Conservation (phyloP, 2,888 invertebrate genomes). For the Pycnomerus fuliginosus region DNA sequence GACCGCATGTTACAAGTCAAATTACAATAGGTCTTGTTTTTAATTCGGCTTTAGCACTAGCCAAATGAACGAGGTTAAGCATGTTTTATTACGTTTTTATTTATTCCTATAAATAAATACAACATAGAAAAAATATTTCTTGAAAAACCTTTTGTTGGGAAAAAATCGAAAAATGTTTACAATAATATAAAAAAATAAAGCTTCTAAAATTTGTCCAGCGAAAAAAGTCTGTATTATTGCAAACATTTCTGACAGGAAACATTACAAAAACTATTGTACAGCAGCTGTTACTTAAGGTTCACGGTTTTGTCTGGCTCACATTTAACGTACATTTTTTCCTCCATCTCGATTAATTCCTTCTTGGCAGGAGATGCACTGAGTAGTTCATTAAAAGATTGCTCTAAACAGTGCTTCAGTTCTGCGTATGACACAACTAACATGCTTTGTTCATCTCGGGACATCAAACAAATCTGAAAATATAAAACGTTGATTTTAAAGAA, state of each 20-base stretch:
- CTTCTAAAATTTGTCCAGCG: slow-evolving; percentile 9
- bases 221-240: slow-evolving; percentile 21
- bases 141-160: slow-evolving; percentile 21
- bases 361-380: slow-evolving; percentile 22
- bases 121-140: slow-evolving; percentile 27
- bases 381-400: slow-evolving; percentile 86
- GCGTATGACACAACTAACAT: slow-evolving; percentile 93
- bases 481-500: slow-evolving; percentile 10
- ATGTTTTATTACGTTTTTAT: slow-evolving; percentile 3
- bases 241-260: slow-evolving; percentile 21
- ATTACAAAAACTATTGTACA: slow-evolving; percentile 15
- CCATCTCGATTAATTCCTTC: slow-evolving; percentile 19
- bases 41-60: no score
- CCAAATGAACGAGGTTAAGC: no score
- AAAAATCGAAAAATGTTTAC: slow-evolving; percentile 22
- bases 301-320: slow-evolving; percentile 22
- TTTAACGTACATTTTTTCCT: slow-evolving; percentile 21
- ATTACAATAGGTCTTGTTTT: no score
- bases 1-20: no score
- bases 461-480: slow-evolving; percentile 74
- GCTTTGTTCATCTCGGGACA: slow-evolving; percentile 96
- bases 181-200: slow-evolving; percentile 24
- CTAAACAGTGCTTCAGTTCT: slow-evolving; percentile 93
- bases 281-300: slow-evolving; percentile 13
- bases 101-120: slow-evolving; percentile 25